These are phyloP conservation scores for Spodoptera littoralis DNA, from an alignment of 2,888 invertebrate genomes.

Conservation along the genomic window DNA sequence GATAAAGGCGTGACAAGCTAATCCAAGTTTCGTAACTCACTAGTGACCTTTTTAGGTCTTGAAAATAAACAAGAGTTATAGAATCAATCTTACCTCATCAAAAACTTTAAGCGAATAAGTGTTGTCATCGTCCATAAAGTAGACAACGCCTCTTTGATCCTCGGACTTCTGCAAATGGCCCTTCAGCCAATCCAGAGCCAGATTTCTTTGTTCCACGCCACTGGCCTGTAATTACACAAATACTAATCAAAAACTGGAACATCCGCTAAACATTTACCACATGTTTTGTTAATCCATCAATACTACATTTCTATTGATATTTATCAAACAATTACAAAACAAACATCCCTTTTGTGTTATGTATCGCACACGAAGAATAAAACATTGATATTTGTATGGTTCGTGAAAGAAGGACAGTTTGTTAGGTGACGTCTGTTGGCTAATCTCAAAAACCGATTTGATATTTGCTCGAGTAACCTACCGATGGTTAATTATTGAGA, in stretches of 20 bases:
- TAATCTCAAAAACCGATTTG: background rate
- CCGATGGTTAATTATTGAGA: no score
- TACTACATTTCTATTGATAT: slow-evolving; percentile 5
- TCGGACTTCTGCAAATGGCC: slow-evolving; percentile 86
- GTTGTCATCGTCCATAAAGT: slow-evolving; percentile 99
- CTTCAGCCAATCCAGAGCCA: slow-evolving; percentile 94
- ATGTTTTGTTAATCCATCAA: slow-evolving; percentile 32
- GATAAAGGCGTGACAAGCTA: no score
- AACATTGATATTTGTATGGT: slow-evolving; percentile 6
- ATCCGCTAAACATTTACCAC: slow-evolving; percentile 10
- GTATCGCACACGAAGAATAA: slow-evolving; percentile 16
- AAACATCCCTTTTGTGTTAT: slow-evolving; percentile 29
- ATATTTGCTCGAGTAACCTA: no score
- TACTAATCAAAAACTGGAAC: slow-evolving; percentile 16
- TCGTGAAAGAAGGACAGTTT: slow-evolving; percentile 8
- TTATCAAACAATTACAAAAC: slow-evolving; percentile 23
- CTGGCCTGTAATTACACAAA: slow-evolving; percentile 87
- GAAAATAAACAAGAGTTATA: background rate
- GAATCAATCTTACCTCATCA: slow-evolving; percentile 91
- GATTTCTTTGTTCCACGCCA: slow-evolving; percentile 97
- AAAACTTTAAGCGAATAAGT: slow-evolving; percentile 97
- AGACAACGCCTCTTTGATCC: slow-evolving; percentile 92
- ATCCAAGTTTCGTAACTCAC: no score
- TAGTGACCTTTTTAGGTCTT: background rate
- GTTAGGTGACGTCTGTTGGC: slow-evolving; percentile 15